Base-by-base conservation (phyloP, 2,113 vertebrate genomes). In the Gallinago paraguaiae region DNA sequence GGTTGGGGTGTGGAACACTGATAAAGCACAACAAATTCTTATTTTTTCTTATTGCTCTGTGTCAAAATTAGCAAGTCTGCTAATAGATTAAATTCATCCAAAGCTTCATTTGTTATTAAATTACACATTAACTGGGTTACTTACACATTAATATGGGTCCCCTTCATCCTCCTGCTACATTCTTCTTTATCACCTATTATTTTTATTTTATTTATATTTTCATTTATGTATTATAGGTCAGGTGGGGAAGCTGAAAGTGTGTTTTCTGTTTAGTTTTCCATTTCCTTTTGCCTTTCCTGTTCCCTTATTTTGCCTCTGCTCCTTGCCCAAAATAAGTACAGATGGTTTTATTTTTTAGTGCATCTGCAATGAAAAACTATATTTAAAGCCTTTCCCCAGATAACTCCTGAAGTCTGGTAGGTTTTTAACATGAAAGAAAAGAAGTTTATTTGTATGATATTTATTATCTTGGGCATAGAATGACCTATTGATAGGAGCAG, bases 1-100 rank as follows among this genome's bases (percentile, higher is more conserved):
- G 41, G 10, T 39, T 0, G 0, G 48, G 18, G 12, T 63, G 57
- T 54, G 13, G 43, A 63, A 23, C 31, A 16, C 8, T 31, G 31
- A n/a, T 35, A 63, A 75, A 64, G 45, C 15, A 35, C 15, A 35
- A 27, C 7, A 46, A 41, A 51, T 64, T 31, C 6, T 28, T 64
- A 63, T 46, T 46, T 28, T 22, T 27, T 16, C 56, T 37, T 20
- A 5, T 17, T 81, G 27, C 27, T 75, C 22, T 43, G 22, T 39
- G 27, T 68, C 68, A 63, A 7, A 68, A 63, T 57, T 17, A 39
- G 39, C 15, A 48, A 41, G 35, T 64, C 35, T 82, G 31, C 24
- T 63, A 17, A 53, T 70, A 30, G 69, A 69, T 78, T 82, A 48
- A 88, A 56, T 78, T 53, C 3, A 85, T 74, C 39, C 0, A 10